Evolutionary conservation across 2,797 vertebrate species (phyloP).

Genomic region (Coracias cyanogaster): DNA sequence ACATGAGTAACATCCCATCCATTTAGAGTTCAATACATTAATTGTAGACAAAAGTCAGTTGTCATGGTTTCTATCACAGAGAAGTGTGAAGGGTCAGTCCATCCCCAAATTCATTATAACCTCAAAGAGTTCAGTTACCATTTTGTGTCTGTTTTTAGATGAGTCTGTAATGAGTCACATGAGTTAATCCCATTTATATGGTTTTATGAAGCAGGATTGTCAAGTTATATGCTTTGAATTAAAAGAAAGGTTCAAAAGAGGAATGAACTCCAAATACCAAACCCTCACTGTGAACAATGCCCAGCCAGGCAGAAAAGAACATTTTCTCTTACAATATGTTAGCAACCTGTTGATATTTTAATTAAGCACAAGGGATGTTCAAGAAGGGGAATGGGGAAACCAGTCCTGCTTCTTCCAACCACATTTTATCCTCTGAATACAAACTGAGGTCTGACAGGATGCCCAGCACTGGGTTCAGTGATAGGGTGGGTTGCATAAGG

Average conservation of each 20-base stretch:
- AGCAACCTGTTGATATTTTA: conserved; percentile 1
- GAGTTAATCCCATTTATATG: conserved; percentile 42
- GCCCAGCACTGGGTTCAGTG: background rate
- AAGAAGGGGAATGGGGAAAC: background rate
- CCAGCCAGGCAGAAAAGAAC: background rate
- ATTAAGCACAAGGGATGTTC: background rate
- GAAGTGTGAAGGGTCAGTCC: conserved; percentile 41
- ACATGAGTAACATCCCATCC: conserved; percentile 41
- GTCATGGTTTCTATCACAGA: conserved; percentile 51
- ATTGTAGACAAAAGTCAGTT: conserved; percentile 60
- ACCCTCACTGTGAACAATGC: background rate
- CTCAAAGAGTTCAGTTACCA: background rate
- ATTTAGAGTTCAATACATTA: conserved; percentile 60
- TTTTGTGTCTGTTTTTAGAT: background rate
- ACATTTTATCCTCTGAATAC: background rate
- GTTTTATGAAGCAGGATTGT: conserved; percentile 11
- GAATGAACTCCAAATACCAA: background rate
- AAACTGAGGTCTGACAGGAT: background rate
- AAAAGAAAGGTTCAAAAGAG: background rate
- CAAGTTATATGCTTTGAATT: conserved; percentile 21
- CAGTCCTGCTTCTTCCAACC: background rate
- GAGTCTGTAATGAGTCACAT: conserved; percentile 3
- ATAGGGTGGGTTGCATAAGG: background rate
- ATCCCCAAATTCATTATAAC: conserved; percentile 44
- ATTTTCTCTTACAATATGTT: background rate